phyloP scores from a whole-genome alignment of 2,888 invertebrate species.

The Epinotia brunnichana region DNA sequence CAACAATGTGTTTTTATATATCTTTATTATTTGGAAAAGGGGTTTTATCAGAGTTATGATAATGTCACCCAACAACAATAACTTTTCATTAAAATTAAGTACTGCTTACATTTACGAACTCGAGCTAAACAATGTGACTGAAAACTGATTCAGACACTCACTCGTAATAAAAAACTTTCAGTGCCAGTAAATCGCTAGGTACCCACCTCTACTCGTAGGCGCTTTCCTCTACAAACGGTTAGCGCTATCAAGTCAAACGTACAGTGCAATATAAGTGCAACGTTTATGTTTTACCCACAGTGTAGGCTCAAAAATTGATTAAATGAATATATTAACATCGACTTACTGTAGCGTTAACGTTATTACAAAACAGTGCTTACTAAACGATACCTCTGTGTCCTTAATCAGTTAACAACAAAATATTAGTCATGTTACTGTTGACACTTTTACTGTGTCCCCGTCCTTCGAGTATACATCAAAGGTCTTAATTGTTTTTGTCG shows the following conservation, averaged over 20 bases:
- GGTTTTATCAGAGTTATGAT: too few relatives aligned
- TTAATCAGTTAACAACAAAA: background rate
- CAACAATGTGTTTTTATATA: background rate
- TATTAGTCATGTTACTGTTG: background rate
- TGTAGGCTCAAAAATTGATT: background rate
- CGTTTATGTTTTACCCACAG: background rate
- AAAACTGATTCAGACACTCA: too few relatives aligned
- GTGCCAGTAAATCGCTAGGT: background rate
- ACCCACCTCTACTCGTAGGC: too few relatives aligned
- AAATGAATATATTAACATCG: background rate
- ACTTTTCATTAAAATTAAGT: too few relatives aligned
- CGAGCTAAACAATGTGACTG: background rate
- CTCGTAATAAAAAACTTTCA: background rate
- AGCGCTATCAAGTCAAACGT: too few relatives aligned
- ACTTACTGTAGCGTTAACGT: background rate
- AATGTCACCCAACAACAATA: too few relatives aligned
- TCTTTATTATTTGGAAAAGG: too few relatives aligned
- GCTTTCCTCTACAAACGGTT: background rate
- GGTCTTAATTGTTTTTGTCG: slow-evolving; percentile 40
- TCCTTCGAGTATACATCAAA: slow-evolving; percentile 32
- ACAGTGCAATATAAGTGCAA: background rate
- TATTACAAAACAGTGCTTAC: background rate
- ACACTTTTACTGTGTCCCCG: background rate
- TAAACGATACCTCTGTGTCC: too few relatives aligned
- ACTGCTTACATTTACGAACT: background rate